phyloP scores from a whole-genome alignment of 1,140 invertebrate genomes.

The Drosophila tropicalis region DNA sequence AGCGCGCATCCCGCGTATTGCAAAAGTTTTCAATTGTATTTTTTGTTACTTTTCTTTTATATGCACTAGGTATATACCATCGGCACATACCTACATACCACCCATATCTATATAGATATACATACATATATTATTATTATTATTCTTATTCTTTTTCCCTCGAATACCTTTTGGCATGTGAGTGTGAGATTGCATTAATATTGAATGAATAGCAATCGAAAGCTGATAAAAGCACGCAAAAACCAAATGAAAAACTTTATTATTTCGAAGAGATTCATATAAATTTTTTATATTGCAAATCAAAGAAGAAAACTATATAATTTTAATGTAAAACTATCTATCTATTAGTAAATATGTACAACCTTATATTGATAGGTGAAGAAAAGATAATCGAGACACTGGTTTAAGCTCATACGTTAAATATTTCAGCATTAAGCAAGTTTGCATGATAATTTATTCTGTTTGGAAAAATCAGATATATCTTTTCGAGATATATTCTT shows the following conservation, averaged over 20 bases:
- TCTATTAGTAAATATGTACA: no score
- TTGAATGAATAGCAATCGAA: constrained; percentile 66
- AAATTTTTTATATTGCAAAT: constrained; percentile 39
- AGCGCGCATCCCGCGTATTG: constrained; percentile 62
- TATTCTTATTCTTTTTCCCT: not conserved
- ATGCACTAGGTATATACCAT: not conserved
- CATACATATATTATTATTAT: not conserved
- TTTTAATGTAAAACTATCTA: no score
- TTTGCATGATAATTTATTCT: no score
- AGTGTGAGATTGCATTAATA: constrained; percentile 68
- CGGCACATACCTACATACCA: not conserved
- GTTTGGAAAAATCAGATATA: no score
- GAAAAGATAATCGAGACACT: no score
- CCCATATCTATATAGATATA: no score
- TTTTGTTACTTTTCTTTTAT: constrained; percentile 41
- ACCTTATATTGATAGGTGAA: no score
- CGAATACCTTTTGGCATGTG: constrained; percentile 37
- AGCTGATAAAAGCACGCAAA: constrained; percentile 59
- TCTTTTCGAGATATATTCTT: no score
- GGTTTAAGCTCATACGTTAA: no score
- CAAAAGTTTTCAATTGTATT: constrained; percentile 79
- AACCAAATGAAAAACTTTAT: constrained; percentile 25
- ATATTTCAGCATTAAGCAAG: no score
- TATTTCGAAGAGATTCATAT: constrained; percentile 34
- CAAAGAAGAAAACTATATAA: not conserved